phyloP scores from a whole-genome alignment of 2,888 invertebrate species.

The Eurytoma adleriae region DNA sequence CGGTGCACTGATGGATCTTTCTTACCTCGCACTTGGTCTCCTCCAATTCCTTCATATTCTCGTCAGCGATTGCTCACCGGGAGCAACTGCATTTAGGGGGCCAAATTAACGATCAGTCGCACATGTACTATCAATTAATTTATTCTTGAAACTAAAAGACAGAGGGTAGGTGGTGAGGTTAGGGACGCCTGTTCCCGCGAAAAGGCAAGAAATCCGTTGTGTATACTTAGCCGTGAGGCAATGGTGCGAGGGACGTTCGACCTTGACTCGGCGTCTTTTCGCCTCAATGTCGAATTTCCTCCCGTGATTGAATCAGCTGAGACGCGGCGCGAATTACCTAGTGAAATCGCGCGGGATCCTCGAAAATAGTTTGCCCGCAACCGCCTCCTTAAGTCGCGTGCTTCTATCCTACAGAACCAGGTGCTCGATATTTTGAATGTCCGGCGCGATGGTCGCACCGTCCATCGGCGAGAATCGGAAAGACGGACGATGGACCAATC shows the following conservation, averaged over 20 bases:
- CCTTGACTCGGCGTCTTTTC: not conserved
- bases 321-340: not conserved
- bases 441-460: not conserved
- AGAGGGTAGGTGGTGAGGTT: conserved; percentile 56
- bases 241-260: not conserved
- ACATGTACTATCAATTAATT: conserved; percentile 34
- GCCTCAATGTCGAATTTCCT: not conserved
- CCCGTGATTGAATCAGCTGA: not conserved
- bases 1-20: not conserved
- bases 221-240: no score
- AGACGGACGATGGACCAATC: conserved; percentile 2
- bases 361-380: conserved; percentile 25
- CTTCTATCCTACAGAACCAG: not conserved
- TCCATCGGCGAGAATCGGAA: not conserved
- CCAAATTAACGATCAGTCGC: conserved; percentile 47
- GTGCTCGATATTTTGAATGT: conserved; percentile 39
- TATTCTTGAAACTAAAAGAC: not conserved
- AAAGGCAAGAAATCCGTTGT: conserved; percentile 53
- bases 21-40: conserved; percentile 71
- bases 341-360: conserved; percentile 20
- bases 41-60: conserved; percentile 69
- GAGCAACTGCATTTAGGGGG: conserved; percentile 51
- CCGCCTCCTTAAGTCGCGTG: conserved; percentile 13
- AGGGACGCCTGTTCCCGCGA: conserved; percentile 59
- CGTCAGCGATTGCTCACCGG: conserved; percentile 50